Evolutionary conservation across 2,888 invertebrate species (phyloP).

Genomic region (Tenthredo mesomela): DNA sequence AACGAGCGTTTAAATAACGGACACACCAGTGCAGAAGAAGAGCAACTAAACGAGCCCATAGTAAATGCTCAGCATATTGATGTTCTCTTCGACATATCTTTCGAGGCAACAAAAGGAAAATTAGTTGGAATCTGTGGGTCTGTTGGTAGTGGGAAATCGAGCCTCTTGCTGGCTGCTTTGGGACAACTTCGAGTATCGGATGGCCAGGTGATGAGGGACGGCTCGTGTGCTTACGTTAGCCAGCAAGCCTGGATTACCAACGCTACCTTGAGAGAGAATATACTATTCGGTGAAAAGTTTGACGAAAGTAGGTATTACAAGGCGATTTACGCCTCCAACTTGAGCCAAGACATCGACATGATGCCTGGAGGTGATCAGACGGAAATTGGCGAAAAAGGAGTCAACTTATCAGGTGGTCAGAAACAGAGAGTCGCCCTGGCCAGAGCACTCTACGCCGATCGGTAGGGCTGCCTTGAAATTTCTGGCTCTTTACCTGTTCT

Average conservation of each 20-base stretch:
- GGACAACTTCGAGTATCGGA: constrained; percentile 78
- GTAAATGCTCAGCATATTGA: constrained; percentile 55
- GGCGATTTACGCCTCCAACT: constrained; percentile 79
- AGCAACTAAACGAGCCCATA: constrained; percentile 57
- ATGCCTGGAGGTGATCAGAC: constrained; percentile 82
- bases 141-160: constrained; percentile 81
- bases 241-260: constrained; percentile 84
- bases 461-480: constrained; percentile 64
- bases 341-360: constrained; percentile 80
- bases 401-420: constrained; percentile 80
- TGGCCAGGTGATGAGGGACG: constrained; percentile 78
- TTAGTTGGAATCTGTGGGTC: constrained; percentile 81
- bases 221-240: constrained; percentile 79
- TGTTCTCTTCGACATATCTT: constrained; percentile 70
- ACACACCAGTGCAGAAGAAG: constrained; percentile 24
- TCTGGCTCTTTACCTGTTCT: not conserved
- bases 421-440: constrained; percentile 81
- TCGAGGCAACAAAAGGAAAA: constrained; percentile 76
- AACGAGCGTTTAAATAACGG: not conserved
- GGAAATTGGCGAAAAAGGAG: constrained; percentile 81
- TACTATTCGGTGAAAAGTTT: constrained; percentile 81
- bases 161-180: constrained; percentile 79
- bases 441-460: constrained; percentile 80
- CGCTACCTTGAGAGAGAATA: constrained; percentile 82
- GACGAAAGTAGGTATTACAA: constrained; percentile 80